A percentile compares a stretch with the other conserved stretches of the same genome.
phyloP scores from a whole-genome alignment of 2,888 invertebrate genomes.

The Candidula unifasciata region DNA sequence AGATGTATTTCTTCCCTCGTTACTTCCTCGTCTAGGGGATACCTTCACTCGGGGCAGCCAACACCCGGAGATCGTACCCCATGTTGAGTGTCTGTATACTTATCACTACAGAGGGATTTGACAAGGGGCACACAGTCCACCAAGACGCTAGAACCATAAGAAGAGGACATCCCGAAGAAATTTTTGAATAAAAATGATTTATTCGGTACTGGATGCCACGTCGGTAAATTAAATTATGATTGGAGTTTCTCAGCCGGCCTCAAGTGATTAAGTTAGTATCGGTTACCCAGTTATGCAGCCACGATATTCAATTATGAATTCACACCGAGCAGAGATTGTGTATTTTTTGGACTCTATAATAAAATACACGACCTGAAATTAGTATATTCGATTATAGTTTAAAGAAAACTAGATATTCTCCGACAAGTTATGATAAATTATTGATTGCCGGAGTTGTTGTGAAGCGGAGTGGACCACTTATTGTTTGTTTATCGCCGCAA shows the following conservation, averaged over 20 bases:
- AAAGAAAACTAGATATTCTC: background rate
- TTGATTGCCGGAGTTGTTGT: background rate
- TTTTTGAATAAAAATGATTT: slow-evolving; percentile 28
- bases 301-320: slow-evolving; percentile 37
- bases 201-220: slow-evolving; percentile 35
- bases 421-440: background rate
- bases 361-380: slow-evolving; percentile 35
- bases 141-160: background rate
- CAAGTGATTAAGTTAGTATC: slow-evolving; percentile 44
- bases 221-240: slow-evolving; percentile 48
- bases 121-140: background rate
- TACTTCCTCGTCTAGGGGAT: slow-evolving; percentile 12
- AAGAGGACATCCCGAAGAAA: background rate
- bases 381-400: slow-evolving; percentile 41
- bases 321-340: slow-evolving; percentile 1
- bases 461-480: background rate
- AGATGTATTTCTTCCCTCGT: slow-evolving; percentile 39
- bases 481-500: background rate
- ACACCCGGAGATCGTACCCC: background rate
- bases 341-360: slow-evolving; percentile 21
- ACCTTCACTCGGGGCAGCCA: slow-evolving; percentile 4
- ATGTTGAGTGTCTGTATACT: background rate
- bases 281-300: slow-evolving; percentile 34
- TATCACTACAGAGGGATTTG: background rate
- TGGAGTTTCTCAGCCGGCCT: slow-evolving; percentile 31